These are phyloP conservation scores for Crematogaster levior DNA, from an alignment of 2,888 invertebrate species.

Conservation along the genomic window DNA sequence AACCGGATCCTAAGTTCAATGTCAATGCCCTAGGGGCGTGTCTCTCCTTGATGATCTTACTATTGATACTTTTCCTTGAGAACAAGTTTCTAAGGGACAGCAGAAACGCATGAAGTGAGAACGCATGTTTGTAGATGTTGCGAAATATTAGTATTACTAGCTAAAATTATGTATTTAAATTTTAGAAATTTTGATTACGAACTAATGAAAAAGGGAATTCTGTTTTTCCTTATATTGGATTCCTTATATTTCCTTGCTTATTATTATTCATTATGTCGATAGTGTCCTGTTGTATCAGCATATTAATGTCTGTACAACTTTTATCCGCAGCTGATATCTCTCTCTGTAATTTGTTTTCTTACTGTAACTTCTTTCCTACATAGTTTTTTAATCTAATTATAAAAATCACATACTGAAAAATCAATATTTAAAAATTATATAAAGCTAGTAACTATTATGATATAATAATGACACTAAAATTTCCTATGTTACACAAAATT, in stretches of 20 bases:
- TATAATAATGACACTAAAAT: neutral
- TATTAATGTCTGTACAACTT: neutral
- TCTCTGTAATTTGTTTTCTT: neutral
- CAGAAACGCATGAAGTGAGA: neutral
- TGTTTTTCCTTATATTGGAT: neutral
- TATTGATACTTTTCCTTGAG: slow-evolving; percentile 14
- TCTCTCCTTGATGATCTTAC: neutral
- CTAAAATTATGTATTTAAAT: neutral
- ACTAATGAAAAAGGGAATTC: neutral
- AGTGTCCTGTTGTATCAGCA: neutral
- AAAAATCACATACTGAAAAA: neutral
- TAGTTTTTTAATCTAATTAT: neutral
- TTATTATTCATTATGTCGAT: neutral
- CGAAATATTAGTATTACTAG: neutral
- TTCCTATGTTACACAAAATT: neutral
- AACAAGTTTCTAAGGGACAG: slow-evolving; percentile 28
- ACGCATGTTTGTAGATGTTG: neutral
- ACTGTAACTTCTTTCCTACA: neutral
- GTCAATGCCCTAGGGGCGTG: slow-evolving; percentile 43
- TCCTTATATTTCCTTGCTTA: too few relatives aligned
- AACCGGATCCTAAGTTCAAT: slow-evolving; percentile 54
- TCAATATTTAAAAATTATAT: neutral
- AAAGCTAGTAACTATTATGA: neutral
- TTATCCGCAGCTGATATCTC: too few relatives aligned
- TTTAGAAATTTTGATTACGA: neutral